Evolutionary conservation across 2,113 vertebrate genomes (phyloP).

Genomic region (Pantherophis guttatus): DNA sequence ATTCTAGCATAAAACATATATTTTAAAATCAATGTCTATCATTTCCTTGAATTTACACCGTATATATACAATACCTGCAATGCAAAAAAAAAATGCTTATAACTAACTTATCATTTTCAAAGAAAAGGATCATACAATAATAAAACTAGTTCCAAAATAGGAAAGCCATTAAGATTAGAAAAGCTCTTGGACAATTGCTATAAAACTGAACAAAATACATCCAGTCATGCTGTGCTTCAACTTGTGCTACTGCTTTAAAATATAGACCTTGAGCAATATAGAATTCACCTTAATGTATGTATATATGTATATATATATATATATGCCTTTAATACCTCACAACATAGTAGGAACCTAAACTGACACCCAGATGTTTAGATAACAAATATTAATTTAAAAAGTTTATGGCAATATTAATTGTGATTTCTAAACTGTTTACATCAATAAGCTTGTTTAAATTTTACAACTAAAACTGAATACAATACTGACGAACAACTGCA

Average conservation of each 20-base stretch:
- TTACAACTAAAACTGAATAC: background rate
- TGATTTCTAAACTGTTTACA: background rate
- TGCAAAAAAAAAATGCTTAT: background rate
- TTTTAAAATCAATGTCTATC: background rate
- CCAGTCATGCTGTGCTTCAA: background rate
- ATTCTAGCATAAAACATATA: background rate
- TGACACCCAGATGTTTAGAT: background rate
- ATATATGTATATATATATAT: no score
- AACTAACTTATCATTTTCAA: background rate
- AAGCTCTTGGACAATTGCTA: conserved; percentile 13
- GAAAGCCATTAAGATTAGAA: background rate
- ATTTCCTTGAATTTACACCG: background rate
- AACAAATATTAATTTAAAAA: background rate
- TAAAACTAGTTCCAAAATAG: conserved; percentile 1
- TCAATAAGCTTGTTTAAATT: background rate
- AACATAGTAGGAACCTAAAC: background rate
- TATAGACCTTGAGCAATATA: background rate
- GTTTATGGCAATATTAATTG: background rate
- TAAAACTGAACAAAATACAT: background rate
- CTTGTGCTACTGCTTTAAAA: background rate
- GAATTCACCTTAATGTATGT: background rate
- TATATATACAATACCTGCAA: background rate
- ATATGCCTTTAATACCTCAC: background rate
- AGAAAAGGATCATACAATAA: background rate
- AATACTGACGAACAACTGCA: background rate